These are phyloP conservation scores for Lobophora halterata DNA, from an alignment of 2,888 invertebrate genomes.

Conservation along the genomic window DNA sequence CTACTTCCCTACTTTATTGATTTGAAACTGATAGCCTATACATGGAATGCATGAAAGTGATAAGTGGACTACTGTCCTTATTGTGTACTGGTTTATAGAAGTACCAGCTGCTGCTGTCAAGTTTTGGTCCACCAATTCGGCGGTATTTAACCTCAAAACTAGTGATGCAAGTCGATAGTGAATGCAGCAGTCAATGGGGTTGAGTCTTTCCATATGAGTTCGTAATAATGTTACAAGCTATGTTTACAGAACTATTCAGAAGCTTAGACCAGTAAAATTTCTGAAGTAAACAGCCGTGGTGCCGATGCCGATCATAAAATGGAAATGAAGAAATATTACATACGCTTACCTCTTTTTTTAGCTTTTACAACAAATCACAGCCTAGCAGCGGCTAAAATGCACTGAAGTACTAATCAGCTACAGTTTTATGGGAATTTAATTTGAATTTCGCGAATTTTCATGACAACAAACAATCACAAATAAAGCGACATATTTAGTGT, in stretches of 20 bases:
- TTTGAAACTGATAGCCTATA: too few relatives aligned
- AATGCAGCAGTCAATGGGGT: slow-evolving; percentile 3
- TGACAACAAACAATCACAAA: not conserved
- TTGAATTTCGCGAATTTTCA: slow-evolving; percentile 4
- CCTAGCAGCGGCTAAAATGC: not conserved
- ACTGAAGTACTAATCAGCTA: too few relatives aligned
- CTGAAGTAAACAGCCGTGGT: not conserved
- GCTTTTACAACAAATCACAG: slow-evolving; percentile 3
- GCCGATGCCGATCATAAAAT: not conserved
- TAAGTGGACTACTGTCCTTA: too few relatives aligned
- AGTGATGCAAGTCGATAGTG: slow-evolving; percentile 20
- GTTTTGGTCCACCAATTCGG: slow-evolving; percentile 13
- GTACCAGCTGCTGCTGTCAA: slow-evolving; percentile 5
- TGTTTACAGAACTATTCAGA: not conserved
- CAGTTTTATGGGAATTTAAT: too few relatives aligned
- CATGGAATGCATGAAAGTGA: too few relatives aligned
- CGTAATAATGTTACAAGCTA: not conserved
- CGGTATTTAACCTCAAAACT: slow-evolving; percentile 24
- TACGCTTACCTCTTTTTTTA: slow-evolving; percentile 4
- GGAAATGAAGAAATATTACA: not conserved
- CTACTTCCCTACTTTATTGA: too few relatives aligned
- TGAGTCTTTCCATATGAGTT: not conserved
- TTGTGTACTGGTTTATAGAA: slow-evolving; percentile 5
- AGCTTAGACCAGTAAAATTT: not conserved
- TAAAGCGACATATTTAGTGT: not conserved